Percentiles rank a stretch among this genome's conserved stretches.
Conservation (phyloP, 2,113 vertebrate species). For the Trichomycterus rosablanca region DNA sequence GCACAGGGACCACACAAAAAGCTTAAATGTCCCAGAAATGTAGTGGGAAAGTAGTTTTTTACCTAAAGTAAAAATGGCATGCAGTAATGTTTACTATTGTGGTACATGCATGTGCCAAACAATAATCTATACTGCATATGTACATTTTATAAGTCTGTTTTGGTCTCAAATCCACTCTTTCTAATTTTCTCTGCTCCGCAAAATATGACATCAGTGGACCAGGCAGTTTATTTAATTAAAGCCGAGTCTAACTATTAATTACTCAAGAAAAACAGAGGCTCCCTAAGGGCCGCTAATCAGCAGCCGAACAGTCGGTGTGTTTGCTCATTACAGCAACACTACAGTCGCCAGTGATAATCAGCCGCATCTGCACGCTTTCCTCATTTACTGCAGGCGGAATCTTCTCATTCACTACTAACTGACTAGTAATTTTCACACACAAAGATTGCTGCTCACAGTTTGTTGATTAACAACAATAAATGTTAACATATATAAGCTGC, state of each 20-base stretch:
- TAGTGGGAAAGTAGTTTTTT: slow-evolving; percentile 70
- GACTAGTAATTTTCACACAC: slow-evolving; percentile 12
- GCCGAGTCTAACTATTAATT: slow-evolving; percentile 53
- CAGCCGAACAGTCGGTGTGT: slow-evolving; percentile 46
- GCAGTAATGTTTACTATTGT: background rate
- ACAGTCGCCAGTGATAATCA: slow-evolving; percentile 47
- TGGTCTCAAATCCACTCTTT: slow-evolving; percentile 32
- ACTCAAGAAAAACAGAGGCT: slow-evolving; percentile 55
- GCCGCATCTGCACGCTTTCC: slow-evolving; percentile 40
- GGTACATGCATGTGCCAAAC: background rate
- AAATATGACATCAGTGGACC: slow-evolving; percentile 50
- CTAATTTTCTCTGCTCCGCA: slow-evolving; percentile 24
- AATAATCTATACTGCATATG: too few relatives aligned
- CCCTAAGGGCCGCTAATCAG: slow-evolving; percentile 61
- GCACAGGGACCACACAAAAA: slow-evolving; percentile 89
- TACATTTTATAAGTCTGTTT: too few relatives aligned
- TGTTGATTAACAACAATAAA: slow-evolving; percentile 13
- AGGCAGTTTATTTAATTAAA: slow-evolving; percentile 55
- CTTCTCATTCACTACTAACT: slow-evolving; percentile 37
- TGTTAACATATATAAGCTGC: background rate
- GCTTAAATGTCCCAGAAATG: slow-evolving; percentile 76
- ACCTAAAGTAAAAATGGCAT: slow-evolving; percentile 47
- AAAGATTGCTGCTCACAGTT: slow-evolving; percentile 2
- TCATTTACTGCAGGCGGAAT: slow-evolving; percentile 31
- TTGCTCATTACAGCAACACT: slow-evolving; percentile 45